Evolutionary conservation across 2,888 invertebrate genomes (phyloP).

Genomic region (Erebia epiphron): DNA sequence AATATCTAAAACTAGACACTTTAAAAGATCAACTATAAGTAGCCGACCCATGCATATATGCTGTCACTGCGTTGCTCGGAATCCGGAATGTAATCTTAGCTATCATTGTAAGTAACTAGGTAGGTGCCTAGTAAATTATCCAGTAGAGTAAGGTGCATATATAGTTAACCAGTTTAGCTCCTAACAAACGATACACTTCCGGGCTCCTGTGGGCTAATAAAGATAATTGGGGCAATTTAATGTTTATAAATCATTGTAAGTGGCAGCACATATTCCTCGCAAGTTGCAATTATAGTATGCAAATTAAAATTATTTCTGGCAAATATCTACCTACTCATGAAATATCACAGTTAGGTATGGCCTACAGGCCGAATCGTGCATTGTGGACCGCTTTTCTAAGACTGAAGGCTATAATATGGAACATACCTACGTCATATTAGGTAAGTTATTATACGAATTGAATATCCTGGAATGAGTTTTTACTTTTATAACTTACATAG

Average conservation of each 20-base stretch:
- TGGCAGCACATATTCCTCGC: constrained; percentile 54
- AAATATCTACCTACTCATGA: no score
- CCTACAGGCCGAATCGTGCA: not conserved
- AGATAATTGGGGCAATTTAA: constrained; percentile 51
- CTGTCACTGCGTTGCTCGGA: constrained; percentile 2
- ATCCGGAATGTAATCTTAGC: no score
- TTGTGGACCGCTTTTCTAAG: not conserved
- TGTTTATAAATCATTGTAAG: constrained; percentile 61
- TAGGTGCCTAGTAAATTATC: not conserved
- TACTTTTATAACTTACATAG: no score
- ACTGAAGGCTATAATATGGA: not conserved
- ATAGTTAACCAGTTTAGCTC: not conserved
- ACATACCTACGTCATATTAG: no score
- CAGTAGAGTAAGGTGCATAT: not conserved
- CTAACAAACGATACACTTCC: constrained; percentile 49
- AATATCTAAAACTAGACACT: no score
- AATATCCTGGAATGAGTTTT: no score
- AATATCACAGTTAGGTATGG: not conserved
- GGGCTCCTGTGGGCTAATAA: constrained; percentile 52
- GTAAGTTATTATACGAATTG: no score
- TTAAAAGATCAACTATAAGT: no score
- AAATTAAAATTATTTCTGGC: constrained; percentile 48
- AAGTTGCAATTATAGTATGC: constrained; percentile 60
- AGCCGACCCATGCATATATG: no score
- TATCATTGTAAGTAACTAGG: not conserved